These are phyloP conservation scores for Kryphioiulus occultus DNA, from an alignment of 2,888 invertebrate genomes.

Conservation along the genomic window DNA sequence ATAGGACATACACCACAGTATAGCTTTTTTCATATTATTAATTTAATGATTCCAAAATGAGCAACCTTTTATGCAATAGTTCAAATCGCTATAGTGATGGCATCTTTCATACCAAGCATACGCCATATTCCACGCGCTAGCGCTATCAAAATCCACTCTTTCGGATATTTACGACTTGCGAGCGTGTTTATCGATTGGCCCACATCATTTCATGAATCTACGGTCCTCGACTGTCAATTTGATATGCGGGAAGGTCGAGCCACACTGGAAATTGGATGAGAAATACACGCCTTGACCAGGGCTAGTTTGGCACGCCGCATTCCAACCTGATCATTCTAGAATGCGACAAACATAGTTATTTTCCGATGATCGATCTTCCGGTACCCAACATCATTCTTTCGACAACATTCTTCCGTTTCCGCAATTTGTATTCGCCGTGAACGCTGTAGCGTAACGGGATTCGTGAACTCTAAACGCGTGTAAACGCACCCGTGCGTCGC, in stretches of 20 bases:
- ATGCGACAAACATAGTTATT: too few relatives aligned
- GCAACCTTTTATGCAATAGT: too few relatives aligned
- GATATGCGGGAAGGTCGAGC: neutral
- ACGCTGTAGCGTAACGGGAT: neutral
- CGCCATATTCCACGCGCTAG: too few relatives aligned
- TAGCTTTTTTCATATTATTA: too few relatives aligned
- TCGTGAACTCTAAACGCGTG: constrained; percentile 27
- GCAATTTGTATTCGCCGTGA: neutral
- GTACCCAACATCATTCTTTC: too few relatives aligned
- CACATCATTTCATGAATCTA: neutral
- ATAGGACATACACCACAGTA: too few relatives aligned
- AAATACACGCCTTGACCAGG: neutral
- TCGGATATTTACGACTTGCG: neutral
- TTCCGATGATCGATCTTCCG: too few relatives aligned
- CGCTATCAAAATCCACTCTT: too few relatives aligned
- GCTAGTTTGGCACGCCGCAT: neutral
- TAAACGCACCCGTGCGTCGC: constrained; percentile 32
- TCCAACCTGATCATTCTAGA: too few relatives aligned
- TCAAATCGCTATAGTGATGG: too few relatives aligned
- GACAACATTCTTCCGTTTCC: neutral
- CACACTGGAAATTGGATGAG: neutral
- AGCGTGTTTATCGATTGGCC: neutral
- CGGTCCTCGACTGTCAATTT: neutral
- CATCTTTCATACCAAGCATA: too few relatives aligned
- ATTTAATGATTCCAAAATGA: too few relatives aligned